Conservation (phyloP, 2,797 vertebrate species). For the Toxotes lorentzi region DNA sequence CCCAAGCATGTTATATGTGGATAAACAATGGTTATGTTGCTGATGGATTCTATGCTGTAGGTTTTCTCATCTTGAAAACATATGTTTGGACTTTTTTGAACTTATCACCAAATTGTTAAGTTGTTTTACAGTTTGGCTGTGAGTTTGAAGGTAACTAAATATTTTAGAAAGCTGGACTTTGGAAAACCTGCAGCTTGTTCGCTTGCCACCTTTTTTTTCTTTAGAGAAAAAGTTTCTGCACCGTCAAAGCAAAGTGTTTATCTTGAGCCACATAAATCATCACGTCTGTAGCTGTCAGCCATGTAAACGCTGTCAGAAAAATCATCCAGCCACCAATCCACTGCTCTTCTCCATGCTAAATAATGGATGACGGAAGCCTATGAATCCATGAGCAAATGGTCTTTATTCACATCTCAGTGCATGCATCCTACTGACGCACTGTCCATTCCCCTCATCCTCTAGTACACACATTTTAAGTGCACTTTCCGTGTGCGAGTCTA, state of each 20-base stretch:
- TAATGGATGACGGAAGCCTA: constrained; percentile 83
- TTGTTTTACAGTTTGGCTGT: background rate
- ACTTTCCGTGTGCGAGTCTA: constrained; percentile 52
- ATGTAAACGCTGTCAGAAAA: constrained; percentile 82
- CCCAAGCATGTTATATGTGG: constrained; percentile 52
- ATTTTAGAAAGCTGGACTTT: constrained; percentile 1
- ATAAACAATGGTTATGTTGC: constrained; percentile 7
- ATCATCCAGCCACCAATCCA: constrained; percentile 77
- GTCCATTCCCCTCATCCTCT: constrained; percentile 66
- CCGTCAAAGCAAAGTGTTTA: constrained; percentile 62
- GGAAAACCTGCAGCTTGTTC: background rate
- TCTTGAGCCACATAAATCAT: constrained; percentile 53
- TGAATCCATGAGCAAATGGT: constrained; percentile 85
- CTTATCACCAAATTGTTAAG: background rate
- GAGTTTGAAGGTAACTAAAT: background rate
- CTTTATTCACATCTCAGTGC: constrained; percentile 83
- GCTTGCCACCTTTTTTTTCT: background rate
- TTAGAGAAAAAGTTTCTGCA: constrained; percentile 26
- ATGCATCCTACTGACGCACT: constrained; percentile 61
- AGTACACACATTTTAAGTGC: constrained; percentile 71
- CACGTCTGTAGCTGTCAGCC: constrained; percentile 71
- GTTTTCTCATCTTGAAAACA: constrained; percentile 3
- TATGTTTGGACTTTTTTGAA: constrained; percentile 13
- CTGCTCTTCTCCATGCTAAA: constrained; percentile 78
- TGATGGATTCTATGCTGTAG: constrained; percentile 13